Evolutionary conservation across 92 coral and sea anemone species (phyloP).

Genomic region (Anthopleura xanthogrammica): DNA sequence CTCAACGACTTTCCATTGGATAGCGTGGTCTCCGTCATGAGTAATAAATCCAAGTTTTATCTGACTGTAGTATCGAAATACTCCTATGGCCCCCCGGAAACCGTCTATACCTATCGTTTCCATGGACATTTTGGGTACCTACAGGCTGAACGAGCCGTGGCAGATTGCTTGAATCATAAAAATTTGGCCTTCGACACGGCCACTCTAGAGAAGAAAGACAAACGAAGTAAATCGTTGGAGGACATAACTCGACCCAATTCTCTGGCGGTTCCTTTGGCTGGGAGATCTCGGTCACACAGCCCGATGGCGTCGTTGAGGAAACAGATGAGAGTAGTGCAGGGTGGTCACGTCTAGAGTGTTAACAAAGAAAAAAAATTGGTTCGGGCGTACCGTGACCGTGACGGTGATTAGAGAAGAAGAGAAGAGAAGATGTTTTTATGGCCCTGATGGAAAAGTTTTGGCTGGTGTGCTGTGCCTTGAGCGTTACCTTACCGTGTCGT

Average conservation of each 20-base stretch:
- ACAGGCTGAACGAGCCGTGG: slow-evolving; percentile 70
- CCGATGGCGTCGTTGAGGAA: slow-evolving; percentile 32
- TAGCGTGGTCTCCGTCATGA: slow-evolving; percentile 51
- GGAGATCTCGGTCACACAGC: slow-evolving; percentile 18
- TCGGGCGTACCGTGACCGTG: no score
- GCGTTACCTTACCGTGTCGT: no score
- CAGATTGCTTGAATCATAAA: slow-evolving; percentile 69
- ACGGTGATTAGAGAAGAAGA: no score
- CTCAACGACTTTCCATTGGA: slow-evolving; percentile 70
- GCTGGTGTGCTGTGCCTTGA: no score
- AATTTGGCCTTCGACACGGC: slow-evolving; percentile 45
- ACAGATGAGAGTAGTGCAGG: slow-evolving; percentile 26
- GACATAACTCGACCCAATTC: slow-evolving; percentile 15
- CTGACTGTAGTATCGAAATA: slow-evolving; percentile 40
- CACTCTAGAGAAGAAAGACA: slow-evolving; percentile 12
- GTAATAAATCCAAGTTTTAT: slow-evolving; percentile 64
- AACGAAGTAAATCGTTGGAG: slow-evolving; percentile 14
- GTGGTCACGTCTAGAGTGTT: not conserved
- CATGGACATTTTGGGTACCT: slow-evolving; percentile 74
- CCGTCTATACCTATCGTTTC: slow-evolving; percentile 47
- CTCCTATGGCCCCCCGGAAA: not conserved
- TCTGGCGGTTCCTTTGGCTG: slow-evolving; percentile 11
- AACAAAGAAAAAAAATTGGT: no score
- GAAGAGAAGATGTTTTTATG: no score
- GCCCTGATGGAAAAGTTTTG: no score